These are phyloP conservation scores for Anguilla japonica DNA, from an alignment of 2,113 vertebrate genomes.

Conservation along the genomic window DNA sequence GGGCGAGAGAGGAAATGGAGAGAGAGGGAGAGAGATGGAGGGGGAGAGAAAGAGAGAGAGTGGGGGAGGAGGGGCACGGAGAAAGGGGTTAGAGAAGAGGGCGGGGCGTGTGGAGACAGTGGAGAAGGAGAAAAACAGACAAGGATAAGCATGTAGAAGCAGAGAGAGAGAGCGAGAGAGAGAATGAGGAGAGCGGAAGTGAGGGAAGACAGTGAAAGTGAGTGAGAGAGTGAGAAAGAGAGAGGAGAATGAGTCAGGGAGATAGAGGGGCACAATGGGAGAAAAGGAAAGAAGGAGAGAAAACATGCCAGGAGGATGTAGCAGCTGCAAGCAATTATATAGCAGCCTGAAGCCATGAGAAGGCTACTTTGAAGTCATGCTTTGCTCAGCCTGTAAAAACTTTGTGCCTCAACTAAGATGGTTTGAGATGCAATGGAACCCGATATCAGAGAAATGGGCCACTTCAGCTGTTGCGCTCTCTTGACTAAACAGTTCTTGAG, in stretches of 20 bases:
- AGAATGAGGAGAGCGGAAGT: constrained; percentile 47
- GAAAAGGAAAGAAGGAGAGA: neutral
- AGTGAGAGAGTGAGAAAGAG: neutral
- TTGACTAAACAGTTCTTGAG: neutral
- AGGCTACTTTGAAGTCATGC: constrained; percentile 9
- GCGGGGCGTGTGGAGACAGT: neutral
- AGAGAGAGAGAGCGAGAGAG: neutral
- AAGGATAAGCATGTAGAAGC: neutral
- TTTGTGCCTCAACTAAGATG: neutral
- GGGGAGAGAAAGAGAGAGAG: neutral
- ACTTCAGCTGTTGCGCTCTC: neutral
- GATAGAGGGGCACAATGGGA: constrained; percentile 1
- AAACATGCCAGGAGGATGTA: neutral
- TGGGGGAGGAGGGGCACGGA: neutral
- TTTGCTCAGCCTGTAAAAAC: neutral
- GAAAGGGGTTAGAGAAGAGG: neutral
- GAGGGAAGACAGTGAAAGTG: constrained; percentile 56
- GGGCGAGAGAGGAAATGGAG: neutral
- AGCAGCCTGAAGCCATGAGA: neutral
- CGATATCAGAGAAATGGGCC: neutral
- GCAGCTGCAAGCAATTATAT: constrained; percentile 18
- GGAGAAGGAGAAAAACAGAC: neutral
- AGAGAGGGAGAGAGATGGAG: neutral
- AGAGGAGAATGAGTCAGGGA: constrained; percentile 64
- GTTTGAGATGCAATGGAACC: neutral